A percentile compares a stretch with the other conserved stretches of the same genome.
Evolutionary conservation across 2,888 invertebrate genomes (phyloP).

Genomic region (Thalpophila matura): DNA sequence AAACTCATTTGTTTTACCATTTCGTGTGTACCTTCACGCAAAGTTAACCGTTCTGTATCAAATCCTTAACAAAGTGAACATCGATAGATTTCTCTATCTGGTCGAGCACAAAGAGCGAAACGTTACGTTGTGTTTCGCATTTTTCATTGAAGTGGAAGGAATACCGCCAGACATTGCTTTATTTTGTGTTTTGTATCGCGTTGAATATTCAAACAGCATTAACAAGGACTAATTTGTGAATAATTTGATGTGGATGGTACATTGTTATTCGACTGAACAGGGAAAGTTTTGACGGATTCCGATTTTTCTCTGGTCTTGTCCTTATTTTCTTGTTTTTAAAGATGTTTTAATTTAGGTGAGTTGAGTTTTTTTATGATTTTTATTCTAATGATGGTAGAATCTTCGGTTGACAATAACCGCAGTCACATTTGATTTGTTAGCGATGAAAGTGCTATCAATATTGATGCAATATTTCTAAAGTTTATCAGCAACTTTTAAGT

Average conservation of each 20-base stretch:
- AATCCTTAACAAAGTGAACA: slow-evolving; percentile 53
- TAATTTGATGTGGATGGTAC: slow-evolving; percentile 57
- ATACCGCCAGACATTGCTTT: slow-evolving; percentile 63
- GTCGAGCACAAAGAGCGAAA: slow-evolving; percentile 66
- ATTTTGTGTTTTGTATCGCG: slow-evolving; percentile 56
- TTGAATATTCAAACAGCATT: slow-evolving; percentile 62
- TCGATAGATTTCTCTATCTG: slow-evolving; percentile 64
- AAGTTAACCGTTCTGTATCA: slow-evolving; percentile 29
- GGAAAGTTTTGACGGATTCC: slow-evolving; percentile 31
- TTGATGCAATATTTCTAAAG: too few relatives aligned
- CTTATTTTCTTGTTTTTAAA: slow-evolving; percentile 30
- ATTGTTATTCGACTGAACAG: slow-evolving; percentile 46
- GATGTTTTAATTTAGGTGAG: slow-evolving; percentile 44
- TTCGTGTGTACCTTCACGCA: slow-evolving; percentile 1
- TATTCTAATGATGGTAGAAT: background rate
- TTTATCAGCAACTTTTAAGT: too few relatives aligned
- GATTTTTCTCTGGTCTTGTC: slow-evolving; percentile 33
- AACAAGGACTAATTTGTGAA: slow-evolving; percentile 61
- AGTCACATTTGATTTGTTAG: background rate
- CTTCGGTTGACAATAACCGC: background rate
- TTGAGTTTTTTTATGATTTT: background rate
- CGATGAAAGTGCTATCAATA: background rate
- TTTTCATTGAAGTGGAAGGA: slow-evolving; percentile 65
- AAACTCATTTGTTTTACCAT: background rate
- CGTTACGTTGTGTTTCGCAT: slow-evolving; percentile 58